phyloP scores from a whole-genome alignment of 2,113 vertebrate species.

The Eclectus roratus region DNA sequence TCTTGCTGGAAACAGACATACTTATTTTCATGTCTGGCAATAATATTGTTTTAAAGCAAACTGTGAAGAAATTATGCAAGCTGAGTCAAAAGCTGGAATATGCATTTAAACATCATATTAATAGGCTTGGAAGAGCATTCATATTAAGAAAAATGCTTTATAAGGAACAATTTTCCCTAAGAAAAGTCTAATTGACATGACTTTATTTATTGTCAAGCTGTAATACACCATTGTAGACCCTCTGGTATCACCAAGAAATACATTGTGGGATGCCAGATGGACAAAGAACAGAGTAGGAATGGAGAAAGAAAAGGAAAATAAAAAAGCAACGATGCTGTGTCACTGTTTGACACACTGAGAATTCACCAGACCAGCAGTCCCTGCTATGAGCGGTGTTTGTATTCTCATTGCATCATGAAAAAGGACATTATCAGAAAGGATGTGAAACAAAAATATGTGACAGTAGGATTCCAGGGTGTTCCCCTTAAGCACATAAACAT shows the following conservation, averaged over 20 bases:
- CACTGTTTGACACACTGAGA: neutral
- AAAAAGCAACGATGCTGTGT: accelerated
- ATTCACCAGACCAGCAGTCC: neutral
- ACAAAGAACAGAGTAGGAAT: neutral
- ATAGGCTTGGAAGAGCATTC: neutral
- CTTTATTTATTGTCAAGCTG: neutral
- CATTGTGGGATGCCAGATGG: neutral
- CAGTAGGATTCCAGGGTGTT: neutral
- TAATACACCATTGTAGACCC: neutral
- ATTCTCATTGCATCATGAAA: neutral
- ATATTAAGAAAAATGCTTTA: neutral
- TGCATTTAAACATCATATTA: constrained; percentile 8
- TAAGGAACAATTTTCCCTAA: neutral
- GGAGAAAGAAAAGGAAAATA: neutral
- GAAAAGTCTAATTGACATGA: neutral
- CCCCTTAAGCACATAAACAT: neutral
- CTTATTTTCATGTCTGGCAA: constrained; percentile 17
- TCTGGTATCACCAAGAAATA: neutral
- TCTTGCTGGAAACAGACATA: constrained; percentile 25
- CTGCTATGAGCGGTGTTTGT: accelerated
- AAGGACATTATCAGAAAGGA: neutral
- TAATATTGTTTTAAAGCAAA: constrained; percentile 48
- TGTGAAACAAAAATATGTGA: neutral
- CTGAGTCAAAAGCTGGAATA: constrained; percentile 26
- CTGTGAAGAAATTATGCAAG: constrained; percentile 35